Conservation (phyloP, 2,113 vertebrate species). For the Upupa epops region DNA sequence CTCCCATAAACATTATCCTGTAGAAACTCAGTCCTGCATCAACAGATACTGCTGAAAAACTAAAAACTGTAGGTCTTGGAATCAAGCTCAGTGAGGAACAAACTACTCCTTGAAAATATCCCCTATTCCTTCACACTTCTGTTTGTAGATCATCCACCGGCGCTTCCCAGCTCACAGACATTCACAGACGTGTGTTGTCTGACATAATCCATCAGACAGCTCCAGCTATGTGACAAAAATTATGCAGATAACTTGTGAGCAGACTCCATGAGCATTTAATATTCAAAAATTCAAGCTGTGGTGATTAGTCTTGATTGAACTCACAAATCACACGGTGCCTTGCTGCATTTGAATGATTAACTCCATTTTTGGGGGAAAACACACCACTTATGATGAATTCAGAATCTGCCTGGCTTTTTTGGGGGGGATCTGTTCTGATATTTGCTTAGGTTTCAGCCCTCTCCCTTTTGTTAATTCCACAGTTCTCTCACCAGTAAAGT, state of each 20-base stretch:
- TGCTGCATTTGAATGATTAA: conserved; percentile 37
- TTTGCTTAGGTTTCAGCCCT: background rate
- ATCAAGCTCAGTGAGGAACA: background rate
- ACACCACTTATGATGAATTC: background rate
- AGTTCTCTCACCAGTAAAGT: background rate
- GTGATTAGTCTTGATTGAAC: conserved; percentile 61
- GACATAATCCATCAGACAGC: background rate
- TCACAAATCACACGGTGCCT: conserved; percentile 2
- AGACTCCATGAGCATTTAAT: conserved; percentile 46
- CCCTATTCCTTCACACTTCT: background rate
- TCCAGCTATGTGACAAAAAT: conserved; percentile 31
- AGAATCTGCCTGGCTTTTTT: background rate
- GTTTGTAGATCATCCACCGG: background rate
- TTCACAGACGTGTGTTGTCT: background rate
- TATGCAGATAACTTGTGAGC: conserved; percentile 22
- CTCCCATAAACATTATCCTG: background rate
- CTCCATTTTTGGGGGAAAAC: background rate
- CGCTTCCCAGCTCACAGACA: background rate
- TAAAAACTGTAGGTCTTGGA: background rate
- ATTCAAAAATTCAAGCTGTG: conserved; percentile 47
- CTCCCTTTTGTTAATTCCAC: background rate
- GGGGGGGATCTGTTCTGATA: background rate
- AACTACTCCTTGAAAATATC: background rate
- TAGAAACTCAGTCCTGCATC: background rate
- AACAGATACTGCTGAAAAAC: background rate